Evolutionary conservation across 2,797 vertebrate species (phyloP), one percentile per base, ranked within the genome.

Genomic region (Cossypha heuglini): DNA sequence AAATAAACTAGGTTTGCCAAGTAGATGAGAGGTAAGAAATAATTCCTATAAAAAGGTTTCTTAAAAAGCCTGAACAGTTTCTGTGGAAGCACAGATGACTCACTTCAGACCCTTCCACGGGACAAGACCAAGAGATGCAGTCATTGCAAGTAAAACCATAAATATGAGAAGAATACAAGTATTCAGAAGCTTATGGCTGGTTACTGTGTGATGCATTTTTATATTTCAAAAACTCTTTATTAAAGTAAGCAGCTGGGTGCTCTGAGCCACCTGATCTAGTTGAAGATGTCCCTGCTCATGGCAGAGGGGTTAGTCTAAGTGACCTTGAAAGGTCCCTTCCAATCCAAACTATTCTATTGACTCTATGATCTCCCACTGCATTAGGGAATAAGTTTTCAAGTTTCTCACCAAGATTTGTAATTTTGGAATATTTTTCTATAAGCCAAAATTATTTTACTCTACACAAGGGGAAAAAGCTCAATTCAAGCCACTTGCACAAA

Each of bases 21-120:
- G 15, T 24, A 79, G 46, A 42, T 38, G 35, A 75, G 16, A 68
- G 10, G 6, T 14, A 55, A n/a, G 10, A 68, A 76, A 19, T 28
- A 37, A 49, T 72, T 55, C 15, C 18, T 28, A 31, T 46, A 5
- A 40, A 52, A 31, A 46, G 9, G 4, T 45, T 68, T 82, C 26
- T 62, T 40, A 1, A 57, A 28, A 62, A 55, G 13, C 5, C 11
- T 1, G 3, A 13, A 9, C 2, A 11, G 8, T 10, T 71, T 48
- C 25, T 52, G 25, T 25, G 16, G 10, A 19, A 74, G 29, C 25
- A 67, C 3, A 28, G 38, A 28, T 3, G 46, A 16, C 24, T 67
- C 2, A 19, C 28, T 73, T 88, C 29, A 28, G 33, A 26, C 18
- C 33, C 14, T 82, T 80, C 49, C n/a, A 18, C 0, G 19, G 52